Evolutionary conservation across 2,888 invertebrate species (phyloP), one percentile per base, ranked within the genome.

Genomic region (Eupithecia exiguata): DNA sequence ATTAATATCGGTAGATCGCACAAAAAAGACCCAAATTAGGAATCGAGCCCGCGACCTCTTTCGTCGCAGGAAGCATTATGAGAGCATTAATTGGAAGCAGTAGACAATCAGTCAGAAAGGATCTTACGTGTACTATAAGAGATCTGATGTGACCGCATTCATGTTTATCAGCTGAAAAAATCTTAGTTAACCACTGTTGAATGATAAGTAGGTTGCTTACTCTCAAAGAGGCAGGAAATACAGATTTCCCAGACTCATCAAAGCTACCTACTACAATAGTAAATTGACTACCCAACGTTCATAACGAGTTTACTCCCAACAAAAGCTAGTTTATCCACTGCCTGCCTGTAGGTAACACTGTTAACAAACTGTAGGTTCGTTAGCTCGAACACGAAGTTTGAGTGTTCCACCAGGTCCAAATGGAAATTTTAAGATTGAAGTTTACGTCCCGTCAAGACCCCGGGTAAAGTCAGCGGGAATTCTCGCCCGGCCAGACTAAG

Each of bases 341-440:
- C 61, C 58, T 63, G 74, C 66, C 77, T 74, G 71, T 78, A 69
- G 68, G 70, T 76, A 76, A 79, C 71, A 69, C 77, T 74, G 76
- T 77, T 76, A 76, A 70, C 79, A 79, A 76, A 73, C 77, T 77
- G 80, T 78, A 79, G 88, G 87, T 87, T 89, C 88, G 87, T 89
- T 89, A 88, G 82, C 77, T 74, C 79, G 81, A 80, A 83, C 81
- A 81, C 74, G 76, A 77, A 89, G 80, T 88, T 89, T 49, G 72
- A 71, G 73, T 71, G 71, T 65, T 68, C 10, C 53, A 68, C 75
- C 70, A 61, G 70, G 38, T 70, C 40, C 36, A 38, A 40, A 67
- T 71, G 76, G 76, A 71, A 73, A 76, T 76, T 72, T 76, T 67
- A 73, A 71, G 75, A 70, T 66, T 21, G 70, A 66, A 76, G 72